Percentiles rank a stretch among this genome's conserved stretches.
Conservation (phyloP, 2,797 vertebrate genomes). For the Phrynocephalus guinanensis region DNA sequence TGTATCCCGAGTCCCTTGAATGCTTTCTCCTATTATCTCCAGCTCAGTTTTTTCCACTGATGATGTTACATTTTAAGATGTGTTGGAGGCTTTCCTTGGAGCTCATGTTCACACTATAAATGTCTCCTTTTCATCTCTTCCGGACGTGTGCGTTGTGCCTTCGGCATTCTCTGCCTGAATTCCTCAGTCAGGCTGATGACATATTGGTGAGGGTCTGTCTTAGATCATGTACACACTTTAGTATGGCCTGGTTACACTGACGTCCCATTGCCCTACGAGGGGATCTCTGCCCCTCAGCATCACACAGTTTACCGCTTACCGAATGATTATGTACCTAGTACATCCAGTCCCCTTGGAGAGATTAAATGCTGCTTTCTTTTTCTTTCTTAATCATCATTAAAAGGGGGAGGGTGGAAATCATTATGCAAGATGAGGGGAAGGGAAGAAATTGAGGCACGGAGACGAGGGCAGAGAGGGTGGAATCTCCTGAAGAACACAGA, state of each 20-base stretch:
- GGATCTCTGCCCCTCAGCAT: not conserved
- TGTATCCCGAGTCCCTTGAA: too few species aligned
- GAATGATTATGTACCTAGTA: not conserved
- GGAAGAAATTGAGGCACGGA: not conserved
- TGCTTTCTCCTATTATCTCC: not conserved
- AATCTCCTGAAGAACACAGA: not conserved
- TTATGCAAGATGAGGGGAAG: not conserved
- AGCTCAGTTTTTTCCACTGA: too few species aligned
- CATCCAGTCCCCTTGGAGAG: not conserved
- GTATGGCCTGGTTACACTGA: not conserved
- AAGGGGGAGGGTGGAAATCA: not conserved
- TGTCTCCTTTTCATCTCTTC: not conserved
- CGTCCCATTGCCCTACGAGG: not conserved
- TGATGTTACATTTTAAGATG: not conserved
- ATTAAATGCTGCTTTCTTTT: not conserved
- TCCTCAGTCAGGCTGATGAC: not conserved
- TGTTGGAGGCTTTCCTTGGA: not conserved
- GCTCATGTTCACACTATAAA: too few species aligned
- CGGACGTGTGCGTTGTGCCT: too few species aligned
- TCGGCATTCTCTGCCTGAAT: not conserved
- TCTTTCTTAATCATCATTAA: not conserved
- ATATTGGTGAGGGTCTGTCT: not conserved
- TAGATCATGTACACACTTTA: not conserved
- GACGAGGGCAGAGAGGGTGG: too few species aligned
- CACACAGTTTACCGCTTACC: not conserved